Percentiles rank a stretch among this genome's conserved stretches.
phyloP scores from a whole-genome alignment of 2,113 vertebrate genomes.

The Edolisoma coerulescens region DNA sequence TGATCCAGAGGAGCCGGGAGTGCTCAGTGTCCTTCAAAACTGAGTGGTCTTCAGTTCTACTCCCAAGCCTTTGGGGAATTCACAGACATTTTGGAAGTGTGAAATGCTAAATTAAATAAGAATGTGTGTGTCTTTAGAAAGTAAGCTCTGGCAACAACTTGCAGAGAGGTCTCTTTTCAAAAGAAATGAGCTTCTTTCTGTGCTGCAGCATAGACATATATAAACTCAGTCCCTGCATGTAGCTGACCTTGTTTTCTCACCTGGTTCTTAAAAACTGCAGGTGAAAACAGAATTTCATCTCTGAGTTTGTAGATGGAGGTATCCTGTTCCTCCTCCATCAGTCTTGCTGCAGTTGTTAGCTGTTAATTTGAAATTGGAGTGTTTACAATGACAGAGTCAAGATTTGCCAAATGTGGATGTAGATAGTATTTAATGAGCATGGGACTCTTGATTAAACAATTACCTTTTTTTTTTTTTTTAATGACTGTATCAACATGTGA shows the following conservation, averaged over 20 bases:
- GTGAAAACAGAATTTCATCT: not conserved
- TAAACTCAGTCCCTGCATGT: fast-evolving
- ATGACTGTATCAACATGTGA: not conserved
- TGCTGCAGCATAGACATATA: not conserved
- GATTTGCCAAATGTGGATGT: not conserved
- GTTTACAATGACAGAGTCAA: not conserved
- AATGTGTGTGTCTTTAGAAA: not conserved
- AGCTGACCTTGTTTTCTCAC: not conserved
- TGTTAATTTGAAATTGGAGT: not conserved
- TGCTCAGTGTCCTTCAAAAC: not conserved
- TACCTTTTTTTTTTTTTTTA: not conserved
- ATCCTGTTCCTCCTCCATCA: not conserved
- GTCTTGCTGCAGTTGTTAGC: not conserved
- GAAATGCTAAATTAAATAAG: not conserved
- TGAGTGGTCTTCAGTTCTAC: not conserved
- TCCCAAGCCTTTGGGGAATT: not conserved
- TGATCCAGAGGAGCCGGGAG: not conserved
- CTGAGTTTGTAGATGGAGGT: not conserved
- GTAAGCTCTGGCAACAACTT: not conserved
- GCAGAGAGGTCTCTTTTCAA: not conserved
- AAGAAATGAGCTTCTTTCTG: not conserved
- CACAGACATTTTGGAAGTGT: not conserved
- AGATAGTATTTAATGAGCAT: not conserved
- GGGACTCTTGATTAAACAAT: not conserved
- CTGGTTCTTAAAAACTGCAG: not conserved